These are phyloP conservation scores for Leucoraja ocellata DNA, from an alignment of 2,797 vertebrate genomes.

Conservation along the genomic window DNA sequence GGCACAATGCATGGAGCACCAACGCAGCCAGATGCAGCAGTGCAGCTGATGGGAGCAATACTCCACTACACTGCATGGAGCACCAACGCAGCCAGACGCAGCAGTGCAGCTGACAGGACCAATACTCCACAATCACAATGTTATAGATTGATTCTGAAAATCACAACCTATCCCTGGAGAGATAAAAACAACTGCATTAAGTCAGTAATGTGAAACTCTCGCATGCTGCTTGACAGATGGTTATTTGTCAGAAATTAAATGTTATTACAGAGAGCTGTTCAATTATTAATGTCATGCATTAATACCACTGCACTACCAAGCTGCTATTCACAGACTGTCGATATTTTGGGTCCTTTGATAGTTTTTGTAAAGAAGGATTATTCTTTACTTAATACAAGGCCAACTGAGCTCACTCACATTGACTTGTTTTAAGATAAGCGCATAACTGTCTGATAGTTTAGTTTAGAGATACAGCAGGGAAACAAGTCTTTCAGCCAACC, in stretches of 20 bases:
- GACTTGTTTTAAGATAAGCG: neutral
- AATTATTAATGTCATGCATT: neutral
- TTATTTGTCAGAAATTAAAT: constrained; percentile 25
- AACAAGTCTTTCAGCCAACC: too few species aligned
- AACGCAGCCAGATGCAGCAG: neutral
- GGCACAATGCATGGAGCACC: neutral
- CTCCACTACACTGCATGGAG: too few species aligned
- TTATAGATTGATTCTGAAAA: neutral
- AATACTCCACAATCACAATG: neutral
- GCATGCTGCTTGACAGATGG: neutral
- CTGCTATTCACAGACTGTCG: neutral
- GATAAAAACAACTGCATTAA: neutral
- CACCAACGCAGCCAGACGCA: neutral
- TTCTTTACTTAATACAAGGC: neutral
- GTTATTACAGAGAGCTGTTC: neutral
- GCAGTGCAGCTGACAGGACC: neutral
- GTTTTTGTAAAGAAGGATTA: neutral
- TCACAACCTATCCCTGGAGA: neutral
- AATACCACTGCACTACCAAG: neutral
- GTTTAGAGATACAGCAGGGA: too few species aligned
- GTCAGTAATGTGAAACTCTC: neutral
- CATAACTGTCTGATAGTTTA: neutral
- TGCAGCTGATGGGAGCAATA: too few species aligned
- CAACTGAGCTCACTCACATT: neutral
- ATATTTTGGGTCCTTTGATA: neutral